Conservation (phyloP, 2,888 invertebrate genomes). For the Brenthis daphne region DNA sequence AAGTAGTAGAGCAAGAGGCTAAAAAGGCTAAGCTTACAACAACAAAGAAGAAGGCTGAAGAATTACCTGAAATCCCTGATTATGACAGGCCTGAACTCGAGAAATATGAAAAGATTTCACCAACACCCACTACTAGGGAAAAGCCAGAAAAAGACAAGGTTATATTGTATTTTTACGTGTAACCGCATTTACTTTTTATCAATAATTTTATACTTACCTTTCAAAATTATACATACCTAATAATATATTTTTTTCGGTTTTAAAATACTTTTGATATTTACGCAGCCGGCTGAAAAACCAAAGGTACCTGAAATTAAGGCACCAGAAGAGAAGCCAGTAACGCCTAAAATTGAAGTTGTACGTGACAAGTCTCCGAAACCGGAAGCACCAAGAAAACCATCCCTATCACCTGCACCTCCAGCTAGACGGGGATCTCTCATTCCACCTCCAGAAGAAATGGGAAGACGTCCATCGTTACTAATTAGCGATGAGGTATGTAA, state of each 20-base stretch:
- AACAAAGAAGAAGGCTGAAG: slow-evolving; percentile 80
- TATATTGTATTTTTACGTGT: too few relatives aligned
- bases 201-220: too few relatives aligned
- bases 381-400: slow-evolving; percentile 87
- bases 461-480: slow-evolving; percentile 93
- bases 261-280: slow-evolving; percentile 16
- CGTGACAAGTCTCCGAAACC: slow-evolving; percentile 88
- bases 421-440: slow-evolving; percentile 90
- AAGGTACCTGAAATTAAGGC: slow-evolving; percentile 87
- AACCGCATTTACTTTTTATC: too few relatives aligned
- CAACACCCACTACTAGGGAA: slow-evolving; percentile 74
- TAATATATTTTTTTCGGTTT: neutral
- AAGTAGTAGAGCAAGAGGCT: slow-evolving; percentile 70
- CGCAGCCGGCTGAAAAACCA: slow-evolving; percentile 54
- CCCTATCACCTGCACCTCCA: slow-evolving; percentile 84
- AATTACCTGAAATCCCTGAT: slow-evolving; percentile 85
- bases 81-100: slow-evolving; percentile 89
- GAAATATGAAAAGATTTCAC: slow-evolving; percentile 84
- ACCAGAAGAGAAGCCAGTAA: slow-evolving; percentile 80
- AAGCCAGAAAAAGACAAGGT: slow-evolving; percentile 73
- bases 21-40: slow-evolving; percentile 76
- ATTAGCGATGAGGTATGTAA: slow-evolving; percentile 95
- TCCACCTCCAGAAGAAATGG: slow-evolving; percentile 93
- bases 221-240: slow-evolving; percentile 1
- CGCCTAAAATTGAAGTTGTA: slow-evolving; percentile 94